A percentile compares a stretch with the other conserved stretches of the same genome.
Evolutionary conservation across 2,113 vertebrate species (phyloP).

Genomic region (Mobula hypostoma): DNA sequence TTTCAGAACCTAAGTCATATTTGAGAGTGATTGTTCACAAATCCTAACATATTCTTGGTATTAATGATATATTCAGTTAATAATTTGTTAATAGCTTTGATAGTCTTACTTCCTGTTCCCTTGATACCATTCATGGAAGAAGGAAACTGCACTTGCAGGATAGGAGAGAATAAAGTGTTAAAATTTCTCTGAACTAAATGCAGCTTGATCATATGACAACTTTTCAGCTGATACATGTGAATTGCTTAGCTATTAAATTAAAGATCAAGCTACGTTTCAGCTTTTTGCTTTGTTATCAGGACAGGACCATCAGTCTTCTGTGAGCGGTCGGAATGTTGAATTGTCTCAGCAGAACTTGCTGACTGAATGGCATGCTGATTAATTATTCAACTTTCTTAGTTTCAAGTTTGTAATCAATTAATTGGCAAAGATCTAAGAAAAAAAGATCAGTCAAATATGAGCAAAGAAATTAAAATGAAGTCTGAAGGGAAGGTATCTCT

Average conservation of each 20-base stretch:
- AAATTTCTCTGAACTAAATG: neutral
- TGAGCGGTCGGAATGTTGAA: neutral
- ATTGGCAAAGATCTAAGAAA: neutral
- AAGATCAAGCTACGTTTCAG: conserved; percentile 1
- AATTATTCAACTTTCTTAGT: conserved; percentile 12
- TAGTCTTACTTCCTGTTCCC: neutral
- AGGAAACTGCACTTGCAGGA: neutral
- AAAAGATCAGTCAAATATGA: neutral
- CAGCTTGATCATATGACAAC: neutral
- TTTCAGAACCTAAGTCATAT: too few relatives aligned
- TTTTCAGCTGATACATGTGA: conserved; percentile 3
- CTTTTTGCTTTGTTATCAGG: conserved; percentile 22
- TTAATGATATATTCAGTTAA: neutral
- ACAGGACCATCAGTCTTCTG: neutral
- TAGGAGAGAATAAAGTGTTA: neutral
- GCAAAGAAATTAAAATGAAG: conserved; percentile 1
- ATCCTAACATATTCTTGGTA: neutral
- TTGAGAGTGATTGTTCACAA: neutral
- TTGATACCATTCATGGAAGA: neutral
- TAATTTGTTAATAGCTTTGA: neutral
- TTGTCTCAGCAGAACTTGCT: neutral
- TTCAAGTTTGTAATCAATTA: conserved; percentile 35
- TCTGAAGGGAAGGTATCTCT: neutral
- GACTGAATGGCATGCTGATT: conserved; percentile 14
- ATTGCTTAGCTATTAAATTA: conserved; percentile 17